Evolutionary conservation across 2,797 vertebrate species (phyloP).

Genomic region (Poecilia gillii): DNA sequence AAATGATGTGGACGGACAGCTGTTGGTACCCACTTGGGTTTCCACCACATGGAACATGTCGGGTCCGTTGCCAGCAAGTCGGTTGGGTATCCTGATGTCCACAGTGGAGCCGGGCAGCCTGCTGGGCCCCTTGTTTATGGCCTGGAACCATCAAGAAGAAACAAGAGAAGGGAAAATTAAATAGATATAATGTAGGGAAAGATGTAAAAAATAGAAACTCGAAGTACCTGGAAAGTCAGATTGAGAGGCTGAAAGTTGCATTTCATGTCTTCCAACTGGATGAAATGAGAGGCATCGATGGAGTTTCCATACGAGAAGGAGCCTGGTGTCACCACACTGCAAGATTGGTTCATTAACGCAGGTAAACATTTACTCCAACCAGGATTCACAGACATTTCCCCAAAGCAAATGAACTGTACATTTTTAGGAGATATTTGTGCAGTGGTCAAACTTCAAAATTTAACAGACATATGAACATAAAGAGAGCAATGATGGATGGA

Average conservation of each 20-base stretch:
- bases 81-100: constrained; percentile 92
- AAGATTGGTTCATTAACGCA: constrained; percentile 13
- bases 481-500: neutral
- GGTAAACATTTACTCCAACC: neutral
- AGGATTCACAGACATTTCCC: neutral
- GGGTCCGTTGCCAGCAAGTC: constrained; percentile 86
- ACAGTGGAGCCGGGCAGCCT: constrained; percentile 90
- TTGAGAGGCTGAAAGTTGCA: constrained; percentile 96
- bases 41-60: constrained; percentile 94
- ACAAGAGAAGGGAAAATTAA: constrained; percentile 9
- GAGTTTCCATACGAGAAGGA: constrained; percentile 96
- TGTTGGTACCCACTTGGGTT: constrained; percentile 85
- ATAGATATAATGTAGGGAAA: constrained; percentile 19
- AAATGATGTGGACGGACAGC: constrained; percentile 41
- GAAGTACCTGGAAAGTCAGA: constrained; percentile 92
- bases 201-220: constrained; percentile 1
- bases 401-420: neutral
- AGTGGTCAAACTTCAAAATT: neutral
- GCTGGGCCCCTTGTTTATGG: constrained; percentile 97
- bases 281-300: constrained; percentile 86
- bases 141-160: constrained; percentile 77
- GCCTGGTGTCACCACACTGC: constrained; percentile 88
- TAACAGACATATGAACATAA: neutral
- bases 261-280: constrained; percentile 88
- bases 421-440: neutral